Base-by-base conservation (phyloP, 1,140 invertebrate species). In the Drosophila ananassae region DNA sequence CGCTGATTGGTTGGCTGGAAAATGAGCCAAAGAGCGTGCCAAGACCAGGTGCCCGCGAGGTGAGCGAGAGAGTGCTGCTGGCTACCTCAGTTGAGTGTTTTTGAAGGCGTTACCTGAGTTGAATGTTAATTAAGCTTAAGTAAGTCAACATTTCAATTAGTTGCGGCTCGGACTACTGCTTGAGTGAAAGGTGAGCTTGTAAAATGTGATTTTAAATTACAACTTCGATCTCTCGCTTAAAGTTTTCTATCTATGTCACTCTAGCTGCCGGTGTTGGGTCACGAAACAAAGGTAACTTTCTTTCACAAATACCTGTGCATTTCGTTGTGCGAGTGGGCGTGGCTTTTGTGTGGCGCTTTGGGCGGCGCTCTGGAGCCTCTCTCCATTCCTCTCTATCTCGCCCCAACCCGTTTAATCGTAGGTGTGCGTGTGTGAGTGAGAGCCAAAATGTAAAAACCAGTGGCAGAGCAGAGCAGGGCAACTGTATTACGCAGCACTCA, bases 91-190 rank as follows among this genome's bases (percentile, higher is more conserved):
- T 56, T 78, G 55, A 78, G 67, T 58, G 60, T 21, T 59, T 57
- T 73, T 60, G 47, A 77, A 82, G 79, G 79, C 79, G 79, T 83
- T 83, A 52, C 79, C 76, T 75, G 71, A 61, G 53, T 64, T 62
- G 47, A 61, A 75, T 62, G 79, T 79, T 83, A 83, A 83, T 83
- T 83, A 79, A 67, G 76, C 61, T 74, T 76, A 84, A 83, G 79
- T 76, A 63, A 41, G 57, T 10, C 57, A 61, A 83, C 66, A 54
- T 79, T 76, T 84, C 78, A 84, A 84, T 83, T 83, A 83, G 61
- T 30, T n/a, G 22, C 41, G 5, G 44, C 17, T n/a, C 21, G 12
- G 22, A 21, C 51, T 60, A 72, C 59, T 72, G 17, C 17, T 17
- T 17, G 67, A 73, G 37, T 41, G 52, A 46, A 61, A 53, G 30